Base-by-base conservation (phyloP, 2,797 vertebrate species). In the Gastrophryne carolinensis region DNA sequence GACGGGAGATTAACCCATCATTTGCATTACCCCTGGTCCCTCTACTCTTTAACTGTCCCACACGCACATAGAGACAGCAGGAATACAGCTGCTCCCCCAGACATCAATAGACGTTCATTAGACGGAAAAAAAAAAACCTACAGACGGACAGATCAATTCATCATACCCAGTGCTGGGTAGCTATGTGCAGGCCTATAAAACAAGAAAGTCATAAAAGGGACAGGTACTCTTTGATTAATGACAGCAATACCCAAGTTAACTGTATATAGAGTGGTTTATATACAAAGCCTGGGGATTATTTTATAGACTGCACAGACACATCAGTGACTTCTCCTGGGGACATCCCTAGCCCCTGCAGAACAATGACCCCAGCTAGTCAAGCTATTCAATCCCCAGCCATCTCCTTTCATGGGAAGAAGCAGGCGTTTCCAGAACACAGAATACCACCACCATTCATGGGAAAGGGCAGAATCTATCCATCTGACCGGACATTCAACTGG, bases 81-180 rank as follows among this genome's bases (percentile, higher is more conserved):
- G 77, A 73, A 73, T 83, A 75, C 87, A 87, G 85, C 82, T 85
- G 68, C 65, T 79, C 70, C 77, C 61, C 68, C n/a, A 44, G 47
- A 34, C 29, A 65, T 47, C 12, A n/a, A n/a, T n/a, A 34, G 35
- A 39, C 2, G 4, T 17, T 47, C 41, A 19, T n/a, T n/a, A n/a
- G n/a, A n/a, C 17, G 56, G 47, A 54, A 26, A 15, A 6, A 12
- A 34, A n/a, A 4, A 34, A 12, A 49, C n/a, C 47, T 10, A 50
- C 13, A 68, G 17, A 57, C 1, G 41, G 12, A 47, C 44, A 58
- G 23, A 13, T 2, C 1, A 39, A 26, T 8, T 19, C 6, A 34
- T 37, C 32, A 17, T 39, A 37, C 32, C 21, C 4, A 24, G 23
- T 8, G 2, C 5, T n/a, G 17, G 15, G 15, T 17, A 57, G 15